Percentiles rank a stretch among this genome's conserved stretches.
These are phyloP conservation scores for Coregonus ussuriensis DNA, from an alignment of 2,797 vertebrate genomes.

Conservation along the genomic window DNA sequence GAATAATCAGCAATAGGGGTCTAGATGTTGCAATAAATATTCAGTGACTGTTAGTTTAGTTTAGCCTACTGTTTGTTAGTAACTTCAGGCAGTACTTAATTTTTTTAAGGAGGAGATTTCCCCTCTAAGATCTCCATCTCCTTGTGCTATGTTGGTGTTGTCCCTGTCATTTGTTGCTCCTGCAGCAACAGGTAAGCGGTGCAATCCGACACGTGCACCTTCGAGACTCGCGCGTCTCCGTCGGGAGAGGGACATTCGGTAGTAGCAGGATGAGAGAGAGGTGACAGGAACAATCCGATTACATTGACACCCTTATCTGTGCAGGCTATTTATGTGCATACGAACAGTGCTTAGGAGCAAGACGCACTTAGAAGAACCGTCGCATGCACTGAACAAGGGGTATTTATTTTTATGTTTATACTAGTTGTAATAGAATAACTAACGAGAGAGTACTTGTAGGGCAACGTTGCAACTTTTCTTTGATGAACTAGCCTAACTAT, in stretches of 20 bases:
- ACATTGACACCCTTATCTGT: conserved; percentile 51
- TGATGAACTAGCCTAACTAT: neutral
- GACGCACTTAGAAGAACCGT: neutral
- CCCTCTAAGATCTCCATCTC: too few species aligned
- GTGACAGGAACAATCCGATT: conserved; percentile 73
- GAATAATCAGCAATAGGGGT: too few species aligned
- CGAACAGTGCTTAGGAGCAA: conserved; percentile 30
- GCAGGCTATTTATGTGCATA: conserved; percentile 46
- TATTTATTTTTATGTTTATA: neutral
- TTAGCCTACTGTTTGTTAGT: too few species aligned
- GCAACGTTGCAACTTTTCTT: neutral
- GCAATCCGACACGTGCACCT: neutral
- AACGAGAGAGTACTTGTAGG: neutral
- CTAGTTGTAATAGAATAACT: neutral
- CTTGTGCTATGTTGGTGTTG: too few species aligned
- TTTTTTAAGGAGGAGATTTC: too few species aligned
- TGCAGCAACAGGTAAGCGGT: neutral
- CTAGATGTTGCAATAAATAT: too few species aligned
- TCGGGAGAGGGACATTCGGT: neutral
- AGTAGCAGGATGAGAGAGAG: conserved; percentile 29
- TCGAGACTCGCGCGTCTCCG: neutral
- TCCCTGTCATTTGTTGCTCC: too few species aligned
- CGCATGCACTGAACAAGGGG: neutral
- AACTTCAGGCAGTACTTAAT: too few species aligned
- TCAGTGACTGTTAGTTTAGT: too few species aligned